A percentile compares a stretch with the other conserved stretches of the same genome.
These are phyloP conservation scores for Drosophila birchii DNA, from an alignment of 2,888 invertebrate genomes.

Conservation along the genomic window DNA sequence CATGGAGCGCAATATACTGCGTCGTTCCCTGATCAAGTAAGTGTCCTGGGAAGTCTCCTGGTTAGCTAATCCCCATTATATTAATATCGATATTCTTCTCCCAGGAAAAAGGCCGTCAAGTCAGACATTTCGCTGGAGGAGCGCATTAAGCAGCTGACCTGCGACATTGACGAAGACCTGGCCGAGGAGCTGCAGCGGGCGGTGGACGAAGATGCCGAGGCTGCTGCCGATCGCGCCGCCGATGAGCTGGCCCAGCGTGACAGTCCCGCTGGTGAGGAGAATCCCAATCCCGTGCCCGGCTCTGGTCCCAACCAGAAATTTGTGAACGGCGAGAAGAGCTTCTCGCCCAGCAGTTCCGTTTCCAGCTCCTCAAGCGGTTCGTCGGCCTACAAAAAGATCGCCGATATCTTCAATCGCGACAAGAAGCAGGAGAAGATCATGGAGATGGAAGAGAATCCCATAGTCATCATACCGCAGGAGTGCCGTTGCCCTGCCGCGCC, in stretches of 20 bases:
- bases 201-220: slow-evolving; percentile 59
- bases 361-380: slow-evolving; percentile 87
- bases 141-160: slow-evolving; percentile 93
- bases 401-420: slow-evolving; percentile 85
- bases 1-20: slow-evolving; percentile 92
- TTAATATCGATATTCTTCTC: not conserved
- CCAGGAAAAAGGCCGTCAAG: slow-evolving; percentile 84
- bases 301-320: slow-evolving; percentile 68
- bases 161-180: slow-evolving; percentile 91
- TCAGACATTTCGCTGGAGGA: slow-evolving; percentile 92
- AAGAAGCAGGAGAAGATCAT: slow-evolving; percentile 85
- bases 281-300: slow-evolving; percentile 65
- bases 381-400: slow-evolving; percentile 87
- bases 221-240: slow-evolving; percentile 57
- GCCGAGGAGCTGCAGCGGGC: slow-evolving; percentile 64
- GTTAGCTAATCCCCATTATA: not conserved
- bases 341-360: slow-evolving; percentile 87
- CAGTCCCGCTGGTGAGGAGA: slow-evolving; percentile 89
- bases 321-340: slow-evolving; percentile 86
- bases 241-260: slow-evolving; percentile 86
- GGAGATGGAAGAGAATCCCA: slow-evolving; percentile 85
- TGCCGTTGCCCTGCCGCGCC: slow-evolving; percentile 85
- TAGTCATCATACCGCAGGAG: slow-evolving; percentile 85
- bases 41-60: slow-evolving; percentile 77
- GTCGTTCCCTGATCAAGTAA: slow-evolving; percentile 91